Conservation (phyloP, 37 sponge, comb jelly and placozoan genomes). For the Diacarnus erythraeanus region DNA sequence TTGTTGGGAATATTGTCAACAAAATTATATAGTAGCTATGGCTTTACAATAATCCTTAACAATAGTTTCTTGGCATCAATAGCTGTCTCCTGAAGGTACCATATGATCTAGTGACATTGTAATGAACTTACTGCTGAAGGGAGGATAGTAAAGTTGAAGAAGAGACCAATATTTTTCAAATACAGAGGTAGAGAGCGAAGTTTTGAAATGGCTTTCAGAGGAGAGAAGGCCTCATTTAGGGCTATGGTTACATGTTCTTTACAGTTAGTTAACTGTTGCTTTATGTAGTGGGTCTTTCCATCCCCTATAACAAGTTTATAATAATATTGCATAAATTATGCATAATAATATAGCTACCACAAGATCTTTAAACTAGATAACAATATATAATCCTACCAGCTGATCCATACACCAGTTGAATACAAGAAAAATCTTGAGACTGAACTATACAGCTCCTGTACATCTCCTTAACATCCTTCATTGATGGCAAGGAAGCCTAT, state of each 20-base stretch:
- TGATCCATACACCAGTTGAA: constrained; percentile 61
- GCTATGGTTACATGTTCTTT: constrained; percentile 49
- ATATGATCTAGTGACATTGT: not conserved
- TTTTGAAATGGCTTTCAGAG: constrained; percentile 65
- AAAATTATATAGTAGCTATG: no score
- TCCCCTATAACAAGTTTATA: constrained; percentile 52
- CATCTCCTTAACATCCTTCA: constrained; percentile 30
- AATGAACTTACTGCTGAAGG: constrained; percentile 51
- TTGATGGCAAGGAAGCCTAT: constrained; percentile 5
- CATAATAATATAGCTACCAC: not conserved
- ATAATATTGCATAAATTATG: not conserved
- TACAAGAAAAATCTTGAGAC: constrained; percentile 20
- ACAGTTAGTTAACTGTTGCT: constrained; percentile 41
- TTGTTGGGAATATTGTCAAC: no score
- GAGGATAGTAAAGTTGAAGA: constrained; percentile 87
- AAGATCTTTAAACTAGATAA: not conserved
- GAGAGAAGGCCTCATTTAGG: constrained; percentile 85
- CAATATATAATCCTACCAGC: constrained; percentile 55
- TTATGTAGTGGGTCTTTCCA: constrained; percentile 93
- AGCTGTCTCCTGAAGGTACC: no score
- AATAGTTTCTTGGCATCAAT: no score
- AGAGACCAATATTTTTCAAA: constrained; percentile 48
- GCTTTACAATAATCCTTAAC: no score
- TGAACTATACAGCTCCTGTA: not conserved
- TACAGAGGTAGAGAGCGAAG: constrained; percentile 51